Evolutionary conservation across 2,113 vertebrate genomes (phyloP), one percentile per base, ranked within the genome.

Genomic region (Hippocampus barbouri): DNA sequence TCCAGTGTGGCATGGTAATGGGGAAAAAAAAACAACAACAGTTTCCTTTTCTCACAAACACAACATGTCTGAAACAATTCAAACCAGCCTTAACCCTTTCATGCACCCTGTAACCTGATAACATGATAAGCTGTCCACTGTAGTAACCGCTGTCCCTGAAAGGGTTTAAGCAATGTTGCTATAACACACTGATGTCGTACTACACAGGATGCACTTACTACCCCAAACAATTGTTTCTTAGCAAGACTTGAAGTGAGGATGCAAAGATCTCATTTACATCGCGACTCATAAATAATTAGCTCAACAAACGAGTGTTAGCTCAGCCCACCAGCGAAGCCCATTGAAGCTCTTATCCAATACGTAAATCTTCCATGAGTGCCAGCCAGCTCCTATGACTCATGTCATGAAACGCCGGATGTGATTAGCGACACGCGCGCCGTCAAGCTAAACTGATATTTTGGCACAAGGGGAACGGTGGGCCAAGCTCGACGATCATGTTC

Each of bases 341-440:
- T 80, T 82, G 80, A 69, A 69, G 71, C 67, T 30, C 74, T 68
- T 69, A 83, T 78, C 76, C 72, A 76, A 59, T 66, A 67, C 2
- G 47, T 78, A 70, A 84, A 79, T 86, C 80, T 88, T 88, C 84
- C 86, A 79, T 84, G 67, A 80, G 78, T 64, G 45, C 59, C 8
- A 16, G 80, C 81, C 79, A 76, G 71, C 77, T 23, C 38, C 78
- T 59, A 71, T 77, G 78, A 83, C 77, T 79, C 83, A 78, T 74
- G 75, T 79, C 80, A 83, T 79, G 77, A 81, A 79, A 84, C 68
- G 75, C 81, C 70, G 66, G 53, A 75, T 75, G 76, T 73, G 82
- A 79, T 64, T 82, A 76, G 72, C 43, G 71, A 85, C 83, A 65
- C 23, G 64, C 20, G 74, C 56, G 68, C 82, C 71, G 69, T 43